phyloP scores from a whole-genome alignment of 30 jellyfish, hydroid and myxozoan species.

The Cassiopea xamachana region DNA sequence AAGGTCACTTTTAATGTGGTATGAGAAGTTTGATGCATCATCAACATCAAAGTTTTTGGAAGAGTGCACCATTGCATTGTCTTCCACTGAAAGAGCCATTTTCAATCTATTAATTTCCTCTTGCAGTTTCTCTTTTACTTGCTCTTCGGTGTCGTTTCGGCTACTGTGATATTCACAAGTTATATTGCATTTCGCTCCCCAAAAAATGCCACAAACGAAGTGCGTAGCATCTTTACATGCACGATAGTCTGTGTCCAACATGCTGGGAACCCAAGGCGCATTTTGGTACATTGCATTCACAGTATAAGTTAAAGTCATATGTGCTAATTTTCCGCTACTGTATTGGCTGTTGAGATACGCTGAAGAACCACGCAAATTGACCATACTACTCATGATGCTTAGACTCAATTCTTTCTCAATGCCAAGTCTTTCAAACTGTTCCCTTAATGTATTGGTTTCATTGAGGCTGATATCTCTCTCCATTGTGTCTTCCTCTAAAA shows the following conservation, averaged over 20 bases:
- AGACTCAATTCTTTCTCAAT: neutral
- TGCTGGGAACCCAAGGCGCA: neutral
- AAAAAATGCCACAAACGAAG: neutral
- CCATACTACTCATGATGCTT: neutral
- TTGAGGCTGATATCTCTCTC: neutral
- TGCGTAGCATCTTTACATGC: neutral
- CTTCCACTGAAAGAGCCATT: neutral
- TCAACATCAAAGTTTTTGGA: neutral
- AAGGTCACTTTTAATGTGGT: neutral
- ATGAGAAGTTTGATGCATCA: neutral
- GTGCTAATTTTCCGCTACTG: neutral
- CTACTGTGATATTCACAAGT: neutral
- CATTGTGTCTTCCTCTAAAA: neutral
- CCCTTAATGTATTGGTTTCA: neutral
- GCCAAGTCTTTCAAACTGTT: neutral
- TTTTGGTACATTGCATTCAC: neutral
- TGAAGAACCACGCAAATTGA: neutral
- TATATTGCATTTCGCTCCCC: neutral
- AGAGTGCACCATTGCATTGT: neutral
- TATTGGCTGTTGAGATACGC: neutral
- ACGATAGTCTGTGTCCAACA: neutral
- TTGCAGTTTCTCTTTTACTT: neutral
- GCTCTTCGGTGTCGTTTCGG: neutral
- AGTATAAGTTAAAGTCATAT: neutral
- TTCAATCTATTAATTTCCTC: neutral